Evolutionary conservation across 2,888 invertebrate species (phyloP).

Genomic region (Harpagoxenus sublaevis): DNA sequence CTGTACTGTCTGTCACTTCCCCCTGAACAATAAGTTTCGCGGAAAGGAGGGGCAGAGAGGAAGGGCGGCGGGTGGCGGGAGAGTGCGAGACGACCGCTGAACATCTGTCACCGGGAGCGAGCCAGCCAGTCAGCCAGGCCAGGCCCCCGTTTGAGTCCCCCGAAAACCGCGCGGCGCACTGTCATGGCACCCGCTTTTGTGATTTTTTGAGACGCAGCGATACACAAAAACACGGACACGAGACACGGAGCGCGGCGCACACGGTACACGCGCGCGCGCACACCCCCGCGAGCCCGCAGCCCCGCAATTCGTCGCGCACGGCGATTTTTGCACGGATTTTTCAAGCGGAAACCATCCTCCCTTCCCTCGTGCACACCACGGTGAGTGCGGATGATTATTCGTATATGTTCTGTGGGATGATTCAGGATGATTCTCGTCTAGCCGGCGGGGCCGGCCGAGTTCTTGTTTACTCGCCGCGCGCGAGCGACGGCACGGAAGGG

Average conservation of each 20-base stretch:
- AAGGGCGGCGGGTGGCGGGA: slow-evolving; percentile 71
- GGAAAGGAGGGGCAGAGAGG: slow-evolving; percentile 68
- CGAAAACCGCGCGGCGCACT: slow-evolving; percentile 80
- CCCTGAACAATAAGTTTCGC: slow-evolving; percentile 68
- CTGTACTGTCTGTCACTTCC: slow-evolving; percentile 55
- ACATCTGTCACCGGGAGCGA: slow-evolving; percentile 81
- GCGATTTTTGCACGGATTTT: slow-evolving; percentile 40
- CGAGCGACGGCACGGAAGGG: not conserved
- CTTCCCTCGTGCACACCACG: not conserved
- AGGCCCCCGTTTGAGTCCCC: slow-evolving; percentile 75
- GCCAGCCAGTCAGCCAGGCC: slow-evolving; percentile 38
- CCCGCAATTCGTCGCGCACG: slow-evolving; percentile 10
- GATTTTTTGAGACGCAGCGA: slow-evolving; percentile 75
- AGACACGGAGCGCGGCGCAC: not conserved
- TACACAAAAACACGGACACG: not conserved
- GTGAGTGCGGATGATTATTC: slow-evolving; percentile 40
- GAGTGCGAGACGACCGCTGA: slow-evolving; percentile 73
- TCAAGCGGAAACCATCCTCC: slow-evolving; percentile 33
- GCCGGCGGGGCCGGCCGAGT: not conserved
- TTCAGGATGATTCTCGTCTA: not conserved
- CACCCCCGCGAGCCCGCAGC: slow-evolving; percentile 30
- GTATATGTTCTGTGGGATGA: too few relatives aligned
- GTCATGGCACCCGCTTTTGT: slow-evolving; percentile 81
- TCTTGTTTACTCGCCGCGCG: slow-evolving; percentile 47
- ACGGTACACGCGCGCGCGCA: not conserved